These are phyloP conservation scores for Alviniconcha strummeri DNA, from an alignment of 2,888 invertebrate genomes.

Conservation along the genomic window DNA sequence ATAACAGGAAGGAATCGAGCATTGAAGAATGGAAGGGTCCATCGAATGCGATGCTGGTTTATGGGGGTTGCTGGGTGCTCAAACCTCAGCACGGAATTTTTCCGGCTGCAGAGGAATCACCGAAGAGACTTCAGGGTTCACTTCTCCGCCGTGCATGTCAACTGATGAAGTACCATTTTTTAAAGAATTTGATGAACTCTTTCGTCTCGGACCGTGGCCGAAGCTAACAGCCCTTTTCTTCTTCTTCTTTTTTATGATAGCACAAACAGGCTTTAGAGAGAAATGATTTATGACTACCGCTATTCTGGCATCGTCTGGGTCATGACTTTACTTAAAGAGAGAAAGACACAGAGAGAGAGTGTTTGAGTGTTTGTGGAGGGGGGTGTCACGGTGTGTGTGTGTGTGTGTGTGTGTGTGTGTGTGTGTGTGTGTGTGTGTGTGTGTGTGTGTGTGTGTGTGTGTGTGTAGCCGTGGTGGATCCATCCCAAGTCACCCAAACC, in stretches of 20 bases:
- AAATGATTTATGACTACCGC: too few relatives aligned
- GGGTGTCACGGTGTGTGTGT: not conserved
- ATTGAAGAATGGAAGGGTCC: conserved; percentile 2
- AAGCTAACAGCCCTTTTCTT: too few relatives aligned
- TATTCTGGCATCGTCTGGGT: too few relatives aligned
- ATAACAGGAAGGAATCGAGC: not conserved
- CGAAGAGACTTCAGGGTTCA: too few relatives aligned
- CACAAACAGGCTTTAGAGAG: too few relatives aligned
- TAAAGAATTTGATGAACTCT: too few relatives aligned
- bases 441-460: not conserved
- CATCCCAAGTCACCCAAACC: too few relatives aligned
- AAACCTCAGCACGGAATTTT: not conserved
- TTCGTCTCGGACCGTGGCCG: too few relatives aligned
- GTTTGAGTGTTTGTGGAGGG: not conserved
- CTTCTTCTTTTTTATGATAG: too few relatives aligned
- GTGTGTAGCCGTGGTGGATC: not conserved
- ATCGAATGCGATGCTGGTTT: conserved; percentile 15
- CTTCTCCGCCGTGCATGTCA: too few relatives aligned
- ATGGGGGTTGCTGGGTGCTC: not conserved
- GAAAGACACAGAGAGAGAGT: conserved; percentile 15
- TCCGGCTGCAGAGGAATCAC: too few relatives aligned
- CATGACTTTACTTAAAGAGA: not conserved
- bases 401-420: not conserved
- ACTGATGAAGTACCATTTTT: too few relatives aligned
- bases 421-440: not conserved